These are phyloP conservation scores for Fundulus diaphanus DNA, from an alignment of 2,797 vertebrate genomes.

Conservation along the genomic window DNA sequence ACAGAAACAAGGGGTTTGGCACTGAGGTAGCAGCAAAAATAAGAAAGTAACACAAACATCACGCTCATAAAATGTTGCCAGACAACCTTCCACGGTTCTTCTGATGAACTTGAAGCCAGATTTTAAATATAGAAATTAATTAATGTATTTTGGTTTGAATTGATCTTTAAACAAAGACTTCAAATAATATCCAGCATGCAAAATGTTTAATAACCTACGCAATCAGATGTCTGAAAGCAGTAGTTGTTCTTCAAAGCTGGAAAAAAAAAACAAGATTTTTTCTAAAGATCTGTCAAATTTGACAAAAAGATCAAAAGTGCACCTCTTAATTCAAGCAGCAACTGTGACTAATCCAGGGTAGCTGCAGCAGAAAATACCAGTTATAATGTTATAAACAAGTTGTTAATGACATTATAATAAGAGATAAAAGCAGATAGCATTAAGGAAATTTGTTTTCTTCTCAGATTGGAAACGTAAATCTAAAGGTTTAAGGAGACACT, in stretches of 20 bases:
- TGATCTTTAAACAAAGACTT: not conserved
- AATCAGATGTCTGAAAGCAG: not conserved
- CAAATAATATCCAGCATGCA: not conserved
- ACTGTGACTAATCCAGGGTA: not conserved
- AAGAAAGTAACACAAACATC: not conserved
- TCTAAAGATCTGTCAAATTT: no score
- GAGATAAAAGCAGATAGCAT: not conserved
- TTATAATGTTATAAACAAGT: no score
- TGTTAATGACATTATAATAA: conserved; percentile 3
- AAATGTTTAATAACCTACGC: not conserved
- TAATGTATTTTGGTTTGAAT: not conserved
- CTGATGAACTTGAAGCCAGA: no score
- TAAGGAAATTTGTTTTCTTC: not conserved
- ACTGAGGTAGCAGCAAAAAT: not conserved
- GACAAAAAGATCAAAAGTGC: not conserved
- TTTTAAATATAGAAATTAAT: not conserved
- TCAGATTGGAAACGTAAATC: not conserved
- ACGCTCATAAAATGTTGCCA: not conserved
- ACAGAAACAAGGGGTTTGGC: not conserved
- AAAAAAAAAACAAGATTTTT: not conserved
- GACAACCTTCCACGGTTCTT: not conserved
- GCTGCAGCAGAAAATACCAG: not conserved
- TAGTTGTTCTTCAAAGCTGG: not conserved
- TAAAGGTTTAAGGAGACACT: not conserved
- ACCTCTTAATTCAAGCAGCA: not conserved